Evolutionary conservation across 2,888 invertebrate genomes (phyloP).

Genomic region (Orchesellides sinensis): DNA sequence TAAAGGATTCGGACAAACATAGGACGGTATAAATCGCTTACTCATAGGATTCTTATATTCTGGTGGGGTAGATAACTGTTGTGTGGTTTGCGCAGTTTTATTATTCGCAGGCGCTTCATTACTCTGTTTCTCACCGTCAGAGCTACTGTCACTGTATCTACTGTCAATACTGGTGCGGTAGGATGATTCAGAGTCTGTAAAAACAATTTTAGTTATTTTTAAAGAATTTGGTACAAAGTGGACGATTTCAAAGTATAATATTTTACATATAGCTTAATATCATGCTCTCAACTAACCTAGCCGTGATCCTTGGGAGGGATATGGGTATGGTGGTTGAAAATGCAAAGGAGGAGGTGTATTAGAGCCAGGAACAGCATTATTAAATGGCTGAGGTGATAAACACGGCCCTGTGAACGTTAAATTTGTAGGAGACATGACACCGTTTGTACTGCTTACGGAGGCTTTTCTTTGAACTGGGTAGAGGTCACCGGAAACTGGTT

Average conservation of each 20-base stretch:
- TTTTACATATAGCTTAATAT: not conserved
- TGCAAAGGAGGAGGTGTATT: not conserved
- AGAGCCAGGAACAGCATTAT: not conserved
- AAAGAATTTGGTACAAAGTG: too few species aligned
- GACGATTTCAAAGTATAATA: too few species aligned
- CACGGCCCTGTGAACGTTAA: conserved; percentile 36
- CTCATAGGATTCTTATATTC: conserved; percentile 50
- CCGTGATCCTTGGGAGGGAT: not conserved
- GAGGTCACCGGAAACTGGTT: not conserved
- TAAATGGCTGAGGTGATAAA: conserved; percentile 12
- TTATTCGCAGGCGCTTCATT: not conserved
- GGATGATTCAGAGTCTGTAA: conserved; percentile 33
- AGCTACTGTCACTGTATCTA: conserved; percentile 49
- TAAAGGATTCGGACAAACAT: conserved; percentile 36
- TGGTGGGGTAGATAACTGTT: not conserved
- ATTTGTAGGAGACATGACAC: conserved; percentile 19
- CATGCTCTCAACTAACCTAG: not conserved
- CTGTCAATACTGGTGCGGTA: conserved; percentile 48
- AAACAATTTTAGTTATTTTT: not conserved
- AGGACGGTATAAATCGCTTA: conserved; percentile 52
- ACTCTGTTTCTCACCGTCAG: conserved; percentile 24
- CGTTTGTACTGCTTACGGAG: not conserved
- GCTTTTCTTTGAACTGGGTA: not conserved
- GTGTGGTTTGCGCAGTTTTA: not conserved
- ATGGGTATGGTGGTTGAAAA: not conserved